Base-by-base conservation (phyloP, 2,888 invertebrate species). In the Opisthograptis luteolata region DNA sequence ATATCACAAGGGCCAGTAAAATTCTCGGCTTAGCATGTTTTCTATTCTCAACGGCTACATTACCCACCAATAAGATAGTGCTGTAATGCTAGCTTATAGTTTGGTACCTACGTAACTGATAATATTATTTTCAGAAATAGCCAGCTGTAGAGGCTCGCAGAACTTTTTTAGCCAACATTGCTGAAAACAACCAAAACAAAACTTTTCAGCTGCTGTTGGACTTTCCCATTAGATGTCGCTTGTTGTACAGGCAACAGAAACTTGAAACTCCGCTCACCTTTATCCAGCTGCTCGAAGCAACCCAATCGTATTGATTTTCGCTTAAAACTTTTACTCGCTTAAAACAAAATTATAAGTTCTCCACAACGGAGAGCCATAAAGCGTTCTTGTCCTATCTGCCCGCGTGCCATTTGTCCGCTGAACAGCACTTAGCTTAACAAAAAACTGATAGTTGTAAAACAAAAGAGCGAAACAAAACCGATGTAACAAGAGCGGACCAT, bases 371-470 rank as follows among this genome's bases (percentile, higher is more conserved):
- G 59, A 55, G 45, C 76, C 79, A 84, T 83, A 83, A 83, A 84
- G 67, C 69, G 69, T 61, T 55, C 58, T 51, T 53, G 55, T 70
- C 72, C 80, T 87, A 87, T 88, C 85, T 77, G 68, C 66, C 70
- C 79, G 71, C 79, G 76, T 79, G 83, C 87, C 86, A 84, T 87
- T 87, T 87, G 86, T 86, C 82, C 82, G 80, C 74, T 81, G 81
- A 76, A 78, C 86, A 83, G 88, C 87, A 87, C 87, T 89, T 89
- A 87, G 84, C 87, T 87, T 86, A 87, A 87, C 87, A 87, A 87
- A 88, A n/a, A 88, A 88, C 87, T 84, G 88, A 88, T 87, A 87
- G 87, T 87, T 89, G 88, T 88, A 79, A 83, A 82, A 84, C 85
- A 83, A 88, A 88, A 84, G 80, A 81, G 84, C 73, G 68, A 76